phyloP scores from a whole-genome alignment of 2,888 invertebrate genomes.

The Cotesia congregata region DNA sequence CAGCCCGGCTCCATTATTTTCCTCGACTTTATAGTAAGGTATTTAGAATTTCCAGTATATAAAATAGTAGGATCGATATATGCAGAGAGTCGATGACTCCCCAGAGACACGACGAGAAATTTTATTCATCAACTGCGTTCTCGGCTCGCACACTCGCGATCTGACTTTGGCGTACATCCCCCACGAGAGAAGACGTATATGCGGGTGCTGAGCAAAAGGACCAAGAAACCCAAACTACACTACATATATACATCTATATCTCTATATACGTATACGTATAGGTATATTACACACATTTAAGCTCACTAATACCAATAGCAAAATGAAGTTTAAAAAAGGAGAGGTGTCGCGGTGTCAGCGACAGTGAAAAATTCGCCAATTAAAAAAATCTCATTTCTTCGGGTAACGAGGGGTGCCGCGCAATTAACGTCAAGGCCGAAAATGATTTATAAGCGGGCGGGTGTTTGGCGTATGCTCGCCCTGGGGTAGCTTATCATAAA shows the following conservation, averaged over 20 bases:
- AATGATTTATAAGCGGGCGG: constrained; percentile 63
- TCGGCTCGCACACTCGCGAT: constrained; percentile 7
- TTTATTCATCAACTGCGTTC: constrained; percentile 47
- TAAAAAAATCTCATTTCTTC: constrained; percentile 69
- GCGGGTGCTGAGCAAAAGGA: constrained; percentile 3
- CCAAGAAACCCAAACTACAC: background rate
- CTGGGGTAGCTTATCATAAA: constrained; percentile 65
- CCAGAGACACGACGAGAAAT: constrained; percentile 42
- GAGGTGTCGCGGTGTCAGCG: constrained; percentile 56
- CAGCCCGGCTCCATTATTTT: background rate
- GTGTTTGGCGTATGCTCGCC: constrained; percentile 41
- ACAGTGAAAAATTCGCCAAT: constrained; percentile 68
- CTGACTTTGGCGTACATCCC: constrained; percentile 5
- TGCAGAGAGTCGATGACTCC: constrained; percentile 43
- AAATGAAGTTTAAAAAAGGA: constrained; percentile 38
- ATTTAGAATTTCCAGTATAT: constrained; percentile 32
- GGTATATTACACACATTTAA: background rate
- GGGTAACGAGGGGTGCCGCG: constrained; percentile 65
- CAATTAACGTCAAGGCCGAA: constrained; percentile 68
- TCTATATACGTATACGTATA: background rate
- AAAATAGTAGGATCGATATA: constrained; percentile 31
- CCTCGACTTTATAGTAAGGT: background rate
- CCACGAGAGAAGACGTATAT: constrained; percentile 22
- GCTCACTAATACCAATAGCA: constrained; percentile 27
- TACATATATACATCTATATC: no score